These are phyloP conservation scores for Habropoda laboriosa DNA, from an alignment of 1,140 invertebrate genomes.

Conservation along the genomic window DNA sequence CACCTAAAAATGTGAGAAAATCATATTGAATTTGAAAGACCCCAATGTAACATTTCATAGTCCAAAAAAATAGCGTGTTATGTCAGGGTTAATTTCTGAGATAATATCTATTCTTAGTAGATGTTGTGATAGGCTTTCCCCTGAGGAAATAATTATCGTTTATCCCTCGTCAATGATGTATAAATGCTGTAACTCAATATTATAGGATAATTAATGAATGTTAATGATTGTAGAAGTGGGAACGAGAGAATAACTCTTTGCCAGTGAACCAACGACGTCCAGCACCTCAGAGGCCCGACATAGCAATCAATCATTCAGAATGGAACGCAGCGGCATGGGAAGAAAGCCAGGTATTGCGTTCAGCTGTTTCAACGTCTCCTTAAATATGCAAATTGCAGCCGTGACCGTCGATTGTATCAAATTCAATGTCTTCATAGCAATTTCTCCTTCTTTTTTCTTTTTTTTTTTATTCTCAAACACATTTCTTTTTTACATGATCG, in stretches of 20 bases:
- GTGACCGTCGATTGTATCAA: not conserved
- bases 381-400: not conserved
- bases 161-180: not conserved
- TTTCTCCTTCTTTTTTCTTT: too few species aligned
- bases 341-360: slow-evolving; percentile 82
- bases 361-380: not conserved
- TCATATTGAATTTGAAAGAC: too few species aligned
- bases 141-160: not conserved
- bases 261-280: slow-evolving; percentile 82
- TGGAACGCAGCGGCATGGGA: slow-evolving; percentile 84
- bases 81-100: not conserved
- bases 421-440: not conserved
- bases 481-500: not conserved
- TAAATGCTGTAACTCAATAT: not conserved
- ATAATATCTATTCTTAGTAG: not conserved
- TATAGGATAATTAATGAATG: not conserved
- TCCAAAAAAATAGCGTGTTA: too few species aligned
- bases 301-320: slow-evolving; percentile 77
- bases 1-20: too few species aligned
- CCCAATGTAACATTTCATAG: too few species aligned
- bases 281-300: slow-evolving; percentile 83
- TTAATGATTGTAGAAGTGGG: slow-evolving; percentile 84
- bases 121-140: not conserved
- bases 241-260: slow-evolving; percentile 85
- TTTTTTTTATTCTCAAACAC: not conserved